Evolutionary conservation across 1,140 invertebrate species (phyloP), one percentile per base, ranked within the genome.

Genomic region (Lasaia peninsularis): DNA sequence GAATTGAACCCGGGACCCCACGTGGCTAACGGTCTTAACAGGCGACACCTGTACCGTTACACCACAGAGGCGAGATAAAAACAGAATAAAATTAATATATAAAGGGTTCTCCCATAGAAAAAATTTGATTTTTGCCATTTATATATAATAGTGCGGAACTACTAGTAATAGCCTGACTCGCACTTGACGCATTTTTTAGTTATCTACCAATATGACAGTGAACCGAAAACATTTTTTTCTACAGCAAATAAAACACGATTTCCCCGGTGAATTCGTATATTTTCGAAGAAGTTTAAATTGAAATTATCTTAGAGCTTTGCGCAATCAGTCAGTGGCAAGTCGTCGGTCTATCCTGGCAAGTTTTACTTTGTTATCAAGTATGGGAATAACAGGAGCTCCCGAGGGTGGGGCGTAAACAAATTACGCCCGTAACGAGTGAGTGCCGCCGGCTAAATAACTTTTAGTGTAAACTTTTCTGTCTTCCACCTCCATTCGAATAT

Each of bases 221-320:
- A n/a, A n/a, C n/a, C n/a, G n/a, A n/a, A n/a, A n/a, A n/a, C n/a
- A n/a, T n/a, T n/a, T 37, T 44, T 44, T 20, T 20, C 10, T 9
- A 8, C 16, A 2, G 37, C 18, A 44, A 44, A 11, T 28, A 28
- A 44, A 44, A 44, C 18, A 44, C 40, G 9, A 18, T 44, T 9
- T 44, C 16, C 40, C 18, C 18, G 18, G 18, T 44, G 18, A 44
- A 20, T 44, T 44, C 18, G 40, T 44, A 44, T 44, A 44, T 44
- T 44, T 44, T 44, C 40, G 14, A 20, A 11, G 40, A 44, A 44
- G 40, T 44, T 44, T 44, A 44, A 44, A 44, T 44, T 44, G 40
- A 44, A 44, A 44, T 44, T 44, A 44, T 44, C 40, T 44, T 44
- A 44, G 40, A 44, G 40, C 40, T 44, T 20, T 44, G 40, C 40